phyloP scores from a whole-genome alignment of 2,797 vertebrate species.

The Urophycis tenuis region DNA sequence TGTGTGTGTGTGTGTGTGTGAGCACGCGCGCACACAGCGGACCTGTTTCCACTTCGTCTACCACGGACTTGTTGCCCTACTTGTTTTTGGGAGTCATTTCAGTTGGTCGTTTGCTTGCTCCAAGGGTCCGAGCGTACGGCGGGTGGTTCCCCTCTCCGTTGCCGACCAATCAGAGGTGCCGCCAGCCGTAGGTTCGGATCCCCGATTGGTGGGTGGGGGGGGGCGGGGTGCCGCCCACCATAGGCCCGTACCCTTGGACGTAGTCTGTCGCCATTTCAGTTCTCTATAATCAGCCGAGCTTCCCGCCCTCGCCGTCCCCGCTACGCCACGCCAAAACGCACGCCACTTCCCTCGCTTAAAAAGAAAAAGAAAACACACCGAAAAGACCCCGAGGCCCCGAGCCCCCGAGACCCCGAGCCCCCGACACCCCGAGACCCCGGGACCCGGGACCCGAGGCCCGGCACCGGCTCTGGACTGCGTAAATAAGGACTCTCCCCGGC shows the following conservation, averaged over 20 bases:
- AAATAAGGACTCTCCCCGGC: too few species aligned
- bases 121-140: neutral
- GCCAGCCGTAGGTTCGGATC: slow-evolving; percentile 6
- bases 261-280: neutral
- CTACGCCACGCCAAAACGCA: slow-evolving; percentile 46
- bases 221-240: too few species aligned
- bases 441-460: too few species aligned
- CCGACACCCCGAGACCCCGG: too few species aligned
- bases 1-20: slow-evolving; percentile 16
- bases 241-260: too few species aligned
- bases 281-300: slow-evolving; percentile 9
- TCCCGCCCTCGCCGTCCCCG: neutral
- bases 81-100: slow-evolving; percentile 4
- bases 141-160: neutral
- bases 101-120: neutral
- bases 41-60: slow-evolving; percentile 39
- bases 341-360: slow-evolving; percentile 43
- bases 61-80: slow-evolving; percentile 56
- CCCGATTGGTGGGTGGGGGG: neutral
- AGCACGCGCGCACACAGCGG: slow-evolving; percentile 12
- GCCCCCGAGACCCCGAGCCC: too few species aligned
- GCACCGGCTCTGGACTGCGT: too few species aligned
- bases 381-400: slow-evolving; percentile 8
- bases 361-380: slow-evolving; percentile 31
- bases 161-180: slow-evolving; percentile 10